Evolutionary conservation across 2,888 invertebrate genomes (phyloP).

Genomic region (Neuroscelio doddi): DNA sequence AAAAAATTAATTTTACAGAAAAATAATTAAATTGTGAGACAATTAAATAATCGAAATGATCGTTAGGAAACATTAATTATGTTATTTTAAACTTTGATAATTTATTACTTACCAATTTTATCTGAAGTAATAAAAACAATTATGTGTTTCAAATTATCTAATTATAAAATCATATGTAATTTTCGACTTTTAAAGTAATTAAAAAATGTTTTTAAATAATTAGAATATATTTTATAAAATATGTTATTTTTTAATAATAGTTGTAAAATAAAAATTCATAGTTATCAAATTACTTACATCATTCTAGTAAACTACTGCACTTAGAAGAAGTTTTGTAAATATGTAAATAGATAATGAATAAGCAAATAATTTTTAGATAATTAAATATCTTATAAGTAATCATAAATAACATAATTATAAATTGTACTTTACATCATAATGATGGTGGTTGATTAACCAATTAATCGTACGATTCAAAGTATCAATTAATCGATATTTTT

Average conservation of each 20-base stretch:
- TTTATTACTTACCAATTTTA: too few species aligned
- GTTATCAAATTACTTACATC: neutral
- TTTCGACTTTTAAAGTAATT: too few species aligned
- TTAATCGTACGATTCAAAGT: neutral
- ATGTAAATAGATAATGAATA: conserved; percentile 3
- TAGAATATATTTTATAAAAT: too few species aligned
- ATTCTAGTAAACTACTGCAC: neutral
- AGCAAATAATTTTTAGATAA: neutral
- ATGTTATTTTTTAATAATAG: neutral
- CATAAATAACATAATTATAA: neutral
- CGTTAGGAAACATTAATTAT: too few species aligned
- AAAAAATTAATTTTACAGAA: too few species aligned
- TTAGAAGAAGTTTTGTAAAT: neutral
- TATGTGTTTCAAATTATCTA: too few species aligned
- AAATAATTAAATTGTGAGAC: neutral
- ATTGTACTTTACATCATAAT: neutral
- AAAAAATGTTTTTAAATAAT: too few species aligned
- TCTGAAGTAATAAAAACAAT: too few species aligned
- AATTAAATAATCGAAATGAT: too few species aligned
- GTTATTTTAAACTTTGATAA: too few species aligned
- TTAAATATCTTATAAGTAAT: neutral
- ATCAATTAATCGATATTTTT: too few species aligned
- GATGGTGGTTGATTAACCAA: neutral
- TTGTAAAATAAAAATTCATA: neutral
- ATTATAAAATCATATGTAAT: too few species aligned